Base-by-base conservation (phyloP, 2,888 invertebrate genomes). In the Slavum lentiscoides region DNA sequence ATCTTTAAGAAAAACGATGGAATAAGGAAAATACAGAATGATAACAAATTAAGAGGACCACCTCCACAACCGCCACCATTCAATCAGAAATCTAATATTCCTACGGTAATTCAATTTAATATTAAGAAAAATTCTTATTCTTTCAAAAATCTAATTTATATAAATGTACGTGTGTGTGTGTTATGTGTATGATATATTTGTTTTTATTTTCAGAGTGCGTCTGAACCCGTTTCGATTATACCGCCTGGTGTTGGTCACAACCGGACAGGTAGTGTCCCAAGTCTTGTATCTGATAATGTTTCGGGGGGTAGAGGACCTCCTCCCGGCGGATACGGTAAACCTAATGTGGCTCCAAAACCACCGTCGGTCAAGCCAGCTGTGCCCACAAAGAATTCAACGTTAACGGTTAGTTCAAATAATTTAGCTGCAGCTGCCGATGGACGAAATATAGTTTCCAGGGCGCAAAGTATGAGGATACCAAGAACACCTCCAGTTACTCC, bases 391-490 rank as follows among this genome's bases (percentile, higher is more conserved):
- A 91, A 91, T 82, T 64, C 70, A 39, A 80, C 61, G 5, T 55
- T 72, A 6, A 70, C 77, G 21, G 43, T 64, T 64, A 72, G 80
- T 80, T 80, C 80, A 64, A 72, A 21, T 23, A 72, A 72, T 72
- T 72, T 80, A 58, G 53, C 21, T 5, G 87, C 89, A 74, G 87
- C 88, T 74, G 87, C 90, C 58, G 80, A 90, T 83, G 84, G 84
- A 43, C 72, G 84, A 68, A 75, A 85, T 84, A 23, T 84, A 64
- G 92, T 93, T 6, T 89, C 91, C 15, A 88, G 94, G 83, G 92
- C 94, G 84, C 94, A 94, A 86, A 94, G 94, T 86, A 93, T 95
- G 93, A 90, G 93, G 86, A 89, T 92, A 84, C 93, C 94, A 43
- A 91, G 93, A 87, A 93, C 90, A 1, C 89, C 90, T 0, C 89